Evolutionary conservation across 2,888 invertebrate genomes (phyloP).

Genomic region (Nyleta sp.): DNA sequence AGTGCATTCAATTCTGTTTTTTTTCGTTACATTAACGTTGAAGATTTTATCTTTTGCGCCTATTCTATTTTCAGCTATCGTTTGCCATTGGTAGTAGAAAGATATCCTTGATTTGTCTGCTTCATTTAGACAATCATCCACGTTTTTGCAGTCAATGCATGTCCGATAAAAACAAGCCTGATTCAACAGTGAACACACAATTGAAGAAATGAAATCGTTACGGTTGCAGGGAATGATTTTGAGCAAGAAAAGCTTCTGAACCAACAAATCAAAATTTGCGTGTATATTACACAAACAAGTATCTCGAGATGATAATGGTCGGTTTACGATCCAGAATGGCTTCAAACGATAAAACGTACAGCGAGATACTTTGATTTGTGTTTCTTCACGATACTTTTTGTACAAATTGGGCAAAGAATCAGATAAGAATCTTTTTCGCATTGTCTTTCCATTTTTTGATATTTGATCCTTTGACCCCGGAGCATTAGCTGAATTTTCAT

Average conservation of each 20-base stretch:
- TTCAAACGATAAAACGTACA: constrained; percentile 49
- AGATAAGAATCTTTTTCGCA: constrained; percentile 48
- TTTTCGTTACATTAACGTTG: constrained; percentile 36
- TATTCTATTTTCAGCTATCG: constrained; percentile 14
- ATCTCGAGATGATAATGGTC: constrained; percentile 46
- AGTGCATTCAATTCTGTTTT: constrained; percentile 35
- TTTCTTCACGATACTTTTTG: constrained; percentile 33
- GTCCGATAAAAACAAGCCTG: not conserved
- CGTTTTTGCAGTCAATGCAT: not conserved
- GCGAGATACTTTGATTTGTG: constrained; percentile 36
- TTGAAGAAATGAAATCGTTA: not conserved
- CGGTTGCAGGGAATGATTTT: constrained; percentile 24
- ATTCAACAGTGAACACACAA: not conserved
- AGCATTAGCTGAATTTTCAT: constrained; percentile 54
- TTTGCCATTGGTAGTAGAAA: constrained; percentile 45
- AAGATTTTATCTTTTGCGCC: constrained; percentile 40
- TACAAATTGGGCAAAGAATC: constrained; percentile 53
- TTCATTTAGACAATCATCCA: constrained; percentile 1
- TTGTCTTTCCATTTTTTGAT: constrained; percentile 26
- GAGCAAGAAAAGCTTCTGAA: constrained; percentile 15
- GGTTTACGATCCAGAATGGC: constrained; percentile 52
- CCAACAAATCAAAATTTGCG: constrained; percentile 39
- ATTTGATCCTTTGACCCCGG: constrained; percentile 33
- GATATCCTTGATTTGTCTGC: constrained; percentile 3
- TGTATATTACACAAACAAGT: constrained; percentile 51